phyloP scores from a whole-genome alignment of 1,140 invertebrate species.

The Dinoponera quadriceps region DNA sequence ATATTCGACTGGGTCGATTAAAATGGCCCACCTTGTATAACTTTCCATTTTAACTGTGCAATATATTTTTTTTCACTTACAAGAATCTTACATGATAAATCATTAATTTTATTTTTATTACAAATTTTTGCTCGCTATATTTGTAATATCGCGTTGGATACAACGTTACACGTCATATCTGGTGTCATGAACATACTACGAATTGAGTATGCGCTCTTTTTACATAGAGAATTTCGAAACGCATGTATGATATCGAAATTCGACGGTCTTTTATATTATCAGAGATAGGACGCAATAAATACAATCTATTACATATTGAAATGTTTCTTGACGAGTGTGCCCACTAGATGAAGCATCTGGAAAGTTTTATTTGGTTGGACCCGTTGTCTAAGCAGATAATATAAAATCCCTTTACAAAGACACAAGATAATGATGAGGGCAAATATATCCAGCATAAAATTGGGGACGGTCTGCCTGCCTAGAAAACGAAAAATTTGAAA shows the following conservation, averaged over 20 bases:
- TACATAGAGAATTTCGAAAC: not conserved
- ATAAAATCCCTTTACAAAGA: slow-evolving; percentile 87
- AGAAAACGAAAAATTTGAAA: slow-evolving; percentile 41
- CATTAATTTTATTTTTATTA: not conserved
- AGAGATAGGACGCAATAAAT: not conserved
- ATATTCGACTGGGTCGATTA: too few relatives aligned
- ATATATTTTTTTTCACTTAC: slow-evolving; percentile 13
- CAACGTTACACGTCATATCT: not conserved
- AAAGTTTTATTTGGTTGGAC: slow-evolving; percentile 89
- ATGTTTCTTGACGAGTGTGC: slow-evolving; percentile 87
- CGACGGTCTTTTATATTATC: not conserved
- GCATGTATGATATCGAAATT: too few relatives aligned
- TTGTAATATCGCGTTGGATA: slow-evolving; percentile 13
- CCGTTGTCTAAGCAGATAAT: slow-evolving; percentile 89
- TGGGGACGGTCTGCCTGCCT: slow-evolving; percentile 87
- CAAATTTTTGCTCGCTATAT: slow-evolving; percentile 1
- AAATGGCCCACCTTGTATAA: too few relatives aligned
- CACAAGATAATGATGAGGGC: slow-evolving; percentile 87
- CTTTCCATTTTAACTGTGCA: not conserved
- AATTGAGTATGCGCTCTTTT: not conserved
- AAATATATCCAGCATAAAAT: slow-evolving; percentile 87
- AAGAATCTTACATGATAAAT: not conserved
- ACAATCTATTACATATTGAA: slow-evolving; percentile 82
- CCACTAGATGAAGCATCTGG: slow-evolving; percentile 87
- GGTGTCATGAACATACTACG: not conserved